Evolutionary conservation across 1,140 invertebrate genomes (phyloP), one percentile per base, ranked within the genome.

Genomic region (Idris sp.): DNA sequence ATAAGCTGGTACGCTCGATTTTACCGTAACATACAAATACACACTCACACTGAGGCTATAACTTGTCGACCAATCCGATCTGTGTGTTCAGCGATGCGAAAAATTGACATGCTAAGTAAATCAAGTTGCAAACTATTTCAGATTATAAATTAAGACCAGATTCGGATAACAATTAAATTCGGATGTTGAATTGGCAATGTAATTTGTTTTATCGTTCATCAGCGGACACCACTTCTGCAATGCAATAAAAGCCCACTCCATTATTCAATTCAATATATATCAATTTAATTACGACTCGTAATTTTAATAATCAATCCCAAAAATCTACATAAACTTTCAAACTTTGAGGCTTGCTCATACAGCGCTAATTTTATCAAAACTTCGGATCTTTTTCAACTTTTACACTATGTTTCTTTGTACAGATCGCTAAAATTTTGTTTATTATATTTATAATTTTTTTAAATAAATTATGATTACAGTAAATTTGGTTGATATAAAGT

Each of bases 1-100:
- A 76, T 51, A 76, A 76, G 78, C 71, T 79, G 77, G 74, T 80
- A 79, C 81, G 82, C 78, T 85, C 83, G 81, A 85, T 86, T 86
- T 85, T 82, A 85, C 82, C 82, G 79, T 84, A 83, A 83, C 84
- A 81, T 79, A 61, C 33, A 35, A 9, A 31, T 11, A 31, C 30
- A 31, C n/a, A 31, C n/a, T 0, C 2, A 83, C 83, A 81, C 79
- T 56, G 40, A 16, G 64, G 78, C 76, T 77, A 79, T 79, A 74
- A 79, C 65, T 62, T 73, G 46, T 64, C 71, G 51, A 67, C 82
- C 83, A 85, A 84, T 84, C 83, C 69, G 64, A 75, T 74, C 73
- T 73, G 76, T 65, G 74, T 77, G 71, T n/a, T n/a, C 75, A 68
- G 75, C 72, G 79, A 67, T 53, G 79, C 38, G 51, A 72, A 78